phyloP scores from a whole-genome alignment of 2,888 invertebrate species.

The Glaucopsyche alexis region DNA sequence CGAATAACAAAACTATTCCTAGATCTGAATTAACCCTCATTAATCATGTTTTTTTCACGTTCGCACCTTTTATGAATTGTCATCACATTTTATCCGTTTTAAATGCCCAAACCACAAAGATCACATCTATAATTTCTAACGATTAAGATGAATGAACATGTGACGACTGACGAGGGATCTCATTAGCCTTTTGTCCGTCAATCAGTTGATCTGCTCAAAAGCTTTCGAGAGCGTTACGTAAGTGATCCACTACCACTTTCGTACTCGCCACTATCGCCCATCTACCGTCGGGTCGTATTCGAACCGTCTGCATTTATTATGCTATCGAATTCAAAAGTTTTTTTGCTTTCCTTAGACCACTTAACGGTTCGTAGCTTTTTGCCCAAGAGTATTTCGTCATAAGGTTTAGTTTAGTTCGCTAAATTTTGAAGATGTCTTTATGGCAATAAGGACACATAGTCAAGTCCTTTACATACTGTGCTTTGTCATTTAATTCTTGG shows the following conservation, averaged over 20 bases:
- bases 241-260: neutral
- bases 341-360: neutral
- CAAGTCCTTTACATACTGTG: too few relatives aligned
- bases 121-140: neutral
- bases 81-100: too few relatives aligned
- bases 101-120: neutral
- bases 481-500: too few relatives aligned
- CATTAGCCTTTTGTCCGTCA: slow-evolving; percentile 7
- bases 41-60: too few relatives aligned
- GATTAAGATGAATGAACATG: neutral
- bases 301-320: neutral
- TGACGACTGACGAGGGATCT: neutral
- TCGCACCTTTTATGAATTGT: too few relatives aligned
- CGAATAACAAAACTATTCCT: too few relatives aligned
- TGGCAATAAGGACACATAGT: too few relatives aligned
- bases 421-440: neutral
- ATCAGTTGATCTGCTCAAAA: neutral
- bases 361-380: neutral
- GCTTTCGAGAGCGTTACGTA: slow-evolving; percentile 4
- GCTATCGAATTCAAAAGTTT: neutral
- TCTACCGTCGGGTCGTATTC: neutral
- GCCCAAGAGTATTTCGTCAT: neutral
- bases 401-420: neutral
- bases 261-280: neutral
- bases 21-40: too few relatives aligned